Conservation (phyloP, 1,140 invertebrate species). For the Lutraria rhynchaena region DNA sequence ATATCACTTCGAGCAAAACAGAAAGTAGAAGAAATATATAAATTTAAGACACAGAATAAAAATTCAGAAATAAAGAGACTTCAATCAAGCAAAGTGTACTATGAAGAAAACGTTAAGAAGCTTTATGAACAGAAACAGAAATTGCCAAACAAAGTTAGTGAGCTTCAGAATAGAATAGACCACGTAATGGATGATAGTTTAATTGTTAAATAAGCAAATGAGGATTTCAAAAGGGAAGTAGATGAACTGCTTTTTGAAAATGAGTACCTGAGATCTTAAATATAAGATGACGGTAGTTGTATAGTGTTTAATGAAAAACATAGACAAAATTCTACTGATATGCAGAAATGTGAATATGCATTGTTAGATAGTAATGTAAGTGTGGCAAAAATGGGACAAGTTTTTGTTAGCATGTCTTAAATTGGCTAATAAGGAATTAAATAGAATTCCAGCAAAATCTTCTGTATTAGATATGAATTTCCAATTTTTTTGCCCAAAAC, state of each 20-base stretch:
- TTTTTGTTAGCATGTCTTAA: neutral
- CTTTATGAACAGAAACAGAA: neutral
- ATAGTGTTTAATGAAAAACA: too few relatives aligned
- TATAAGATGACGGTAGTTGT: neutral
- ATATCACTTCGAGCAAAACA: neutral
- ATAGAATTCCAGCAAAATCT: slow-evolving; percentile 31
- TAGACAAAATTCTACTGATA: neutral
- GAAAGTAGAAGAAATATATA: neutral
- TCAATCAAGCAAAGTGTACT: neutral
- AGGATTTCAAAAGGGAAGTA: neutral
- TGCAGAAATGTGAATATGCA: neutral
- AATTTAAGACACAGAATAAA: neutral
- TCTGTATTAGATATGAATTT: slow-evolving; percentile 34
- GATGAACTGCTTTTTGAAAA: neutral
- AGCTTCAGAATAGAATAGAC: slow-evolving; percentile 13
- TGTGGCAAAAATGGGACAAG: neutral
- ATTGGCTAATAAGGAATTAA: slow-evolving; percentile 34
- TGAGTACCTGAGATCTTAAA: neutral
- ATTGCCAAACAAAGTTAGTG: neutral
- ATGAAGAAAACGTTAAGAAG: neutral
- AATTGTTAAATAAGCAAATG: neutral
- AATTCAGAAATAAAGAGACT: slow-evolving; percentile 7
- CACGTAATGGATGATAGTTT: neutral
- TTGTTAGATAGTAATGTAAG: slow-evolving; percentile 2
- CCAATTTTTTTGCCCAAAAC: slow-evolving; percentile 17